phyloP scores from a whole-genome alignment of 1,140 invertebrate genomes.

The Drosophila rufa region DNA sequence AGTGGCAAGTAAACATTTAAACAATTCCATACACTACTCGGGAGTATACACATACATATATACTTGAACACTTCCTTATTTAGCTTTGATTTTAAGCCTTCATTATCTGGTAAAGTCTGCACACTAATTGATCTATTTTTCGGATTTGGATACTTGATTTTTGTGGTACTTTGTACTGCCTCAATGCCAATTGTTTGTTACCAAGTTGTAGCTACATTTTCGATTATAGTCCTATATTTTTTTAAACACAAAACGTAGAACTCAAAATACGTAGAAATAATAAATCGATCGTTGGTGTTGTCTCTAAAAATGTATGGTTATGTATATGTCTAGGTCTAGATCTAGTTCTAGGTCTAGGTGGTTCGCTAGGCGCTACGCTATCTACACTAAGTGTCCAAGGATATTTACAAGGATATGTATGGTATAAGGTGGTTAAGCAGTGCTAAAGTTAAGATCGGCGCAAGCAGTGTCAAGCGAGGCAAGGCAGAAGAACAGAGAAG shows the following conservation, averaged over 20 bases:
- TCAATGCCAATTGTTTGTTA: constrained; percentile 49
- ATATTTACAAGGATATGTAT: constrained; percentile 13
- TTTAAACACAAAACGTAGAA: constrained; percentile 45
- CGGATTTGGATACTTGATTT: constrained; percentile 10
- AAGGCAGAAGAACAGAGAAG: constrained; percentile 7
- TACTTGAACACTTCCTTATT: constrained; percentile 48
- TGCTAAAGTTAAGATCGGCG: constrained; percentile 17
- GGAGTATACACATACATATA: constrained; percentile 68
- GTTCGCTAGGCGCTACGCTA: constrained; percentile 11
- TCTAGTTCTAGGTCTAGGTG: constrained; percentile 9
- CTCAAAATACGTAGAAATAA: constrained; percentile 34
- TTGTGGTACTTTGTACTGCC: constrained; percentile 11
- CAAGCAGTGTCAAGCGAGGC: constrained; percentile 2
- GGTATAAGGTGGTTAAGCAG: constrained; percentile 13
- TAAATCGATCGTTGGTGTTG: constrained; percentile 32
- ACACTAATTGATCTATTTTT: constrained; percentile 14
- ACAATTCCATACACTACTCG: constrained; percentile 78
- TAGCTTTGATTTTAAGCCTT: constrained; percentile 18
- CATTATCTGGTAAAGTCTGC: constrained; percentile 21
- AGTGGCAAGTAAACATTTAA: constrained; percentile 74
- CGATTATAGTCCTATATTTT: constrained; percentile 75
- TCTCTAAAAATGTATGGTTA: constrained; percentile 13
- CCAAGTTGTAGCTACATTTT: constrained; percentile 55
- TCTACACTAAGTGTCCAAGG: constrained; percentile 11
- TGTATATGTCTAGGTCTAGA: not conserved